Evolutionary conservation across 2,888 invertebrate genomes (phyloP), one percentile per base, ranked within the genome.

Genomic region (Hipparchia semele): DNA sequence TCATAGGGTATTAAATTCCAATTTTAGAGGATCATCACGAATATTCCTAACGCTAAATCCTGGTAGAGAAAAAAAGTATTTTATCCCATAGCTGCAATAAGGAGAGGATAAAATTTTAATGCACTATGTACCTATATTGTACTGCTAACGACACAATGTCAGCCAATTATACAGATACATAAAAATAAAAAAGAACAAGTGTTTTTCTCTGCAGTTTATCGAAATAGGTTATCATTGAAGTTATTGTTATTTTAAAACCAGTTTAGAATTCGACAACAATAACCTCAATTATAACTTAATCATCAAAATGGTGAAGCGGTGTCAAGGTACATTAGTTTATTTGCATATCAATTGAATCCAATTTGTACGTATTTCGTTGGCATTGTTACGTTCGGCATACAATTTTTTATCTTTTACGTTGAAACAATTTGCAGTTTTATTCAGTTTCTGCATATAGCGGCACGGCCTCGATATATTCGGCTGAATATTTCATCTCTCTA

Each of bases 1-100:
- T 86, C 83, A 83, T 85, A 84, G 83, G 83, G 87, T 88, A 86
- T 90, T 88, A 88, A 87, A 90, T 90, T 90, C 88, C 90, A 91
- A 91, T 91, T 91, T 89, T 84, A 88, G 77, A 78, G 89, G 90
- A 90, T 90, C 86, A 87, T 80, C 78, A 80, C 79, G 79, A 81
- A 78, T 78, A 80, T 84, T 83, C 77, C 46, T 10, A 60, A 58
- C 13, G 2, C 58, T 56, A 56, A 56, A 7, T 13, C 23, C 56
- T 23, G 13, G 13, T 8, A 56, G 0, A 23, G 58, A 58, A 58
- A 58, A 23, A 56, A 23, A n/a, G 0, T 58, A 13, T 23, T 49
- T 7, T 23, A 23, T 23, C 23, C 23, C 23, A 23, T 23, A 23
- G 23, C 23, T 23, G 23, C 23, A 49, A 49, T 49, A 49, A 1